These are phyloP conservation scores for Ruditapes philippinarum DNA, from an alignment of 1,140 invertebrate species.

Conservation along the genomic window DNA sequence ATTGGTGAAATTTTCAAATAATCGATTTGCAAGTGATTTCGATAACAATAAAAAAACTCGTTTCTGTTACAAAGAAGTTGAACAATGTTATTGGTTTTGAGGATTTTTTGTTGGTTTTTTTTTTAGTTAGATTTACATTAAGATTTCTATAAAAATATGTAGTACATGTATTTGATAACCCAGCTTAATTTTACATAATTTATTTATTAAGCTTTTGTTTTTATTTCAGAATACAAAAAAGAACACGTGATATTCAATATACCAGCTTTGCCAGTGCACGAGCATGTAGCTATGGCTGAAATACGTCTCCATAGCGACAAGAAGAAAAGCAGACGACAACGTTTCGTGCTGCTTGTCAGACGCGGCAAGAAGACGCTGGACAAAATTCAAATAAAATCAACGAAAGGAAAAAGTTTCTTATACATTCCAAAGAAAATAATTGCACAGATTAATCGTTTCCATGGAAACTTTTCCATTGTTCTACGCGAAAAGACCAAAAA, in stretches of 20 bases:
- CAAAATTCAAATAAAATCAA: slow-evolving; percentile 57
- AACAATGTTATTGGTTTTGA: too few species aligned
- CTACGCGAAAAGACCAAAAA: slow-evolving; percentile 53
- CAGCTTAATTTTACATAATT: too few species aligned
- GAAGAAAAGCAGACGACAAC: slow-evolving; percentile 22
- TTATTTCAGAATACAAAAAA: slow-evolving; percentile 29
- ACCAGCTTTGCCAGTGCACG: slow-evolving; percentile 71
- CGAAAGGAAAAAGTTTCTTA: slow-evolving; percentile 35
- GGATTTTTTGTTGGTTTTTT: too few species aligned
- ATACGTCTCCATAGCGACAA: slow-evolving; percentile 68
- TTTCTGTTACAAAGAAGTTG: too few species aligned
- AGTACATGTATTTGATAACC: too few species aligned
- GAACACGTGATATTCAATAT: slow-evolving; percentile 59
- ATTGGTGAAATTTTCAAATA: too few species aligned
- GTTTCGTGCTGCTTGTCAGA: slow-evolving; percentile 63
- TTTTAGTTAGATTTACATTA: too few species aligned
- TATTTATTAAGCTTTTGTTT: too few species aligned
- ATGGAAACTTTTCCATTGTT: slow-evolving; percentile 72
- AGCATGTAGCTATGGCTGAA: slow-evolving; percentile 71
- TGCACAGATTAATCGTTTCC: slow-evolving; percentile 69
- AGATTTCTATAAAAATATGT: too few species aligned
- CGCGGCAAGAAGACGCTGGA: slow-evolving; percentile 28
- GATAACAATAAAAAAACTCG: too few species aligned
- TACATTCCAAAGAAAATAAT: slow-evolving; percentile 66
- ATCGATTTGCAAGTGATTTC: too few species aligned